Base-by-base conservation (phyloP, 2,113 vertebrate genomes). In the Tachycineta bicolor region DNA sequence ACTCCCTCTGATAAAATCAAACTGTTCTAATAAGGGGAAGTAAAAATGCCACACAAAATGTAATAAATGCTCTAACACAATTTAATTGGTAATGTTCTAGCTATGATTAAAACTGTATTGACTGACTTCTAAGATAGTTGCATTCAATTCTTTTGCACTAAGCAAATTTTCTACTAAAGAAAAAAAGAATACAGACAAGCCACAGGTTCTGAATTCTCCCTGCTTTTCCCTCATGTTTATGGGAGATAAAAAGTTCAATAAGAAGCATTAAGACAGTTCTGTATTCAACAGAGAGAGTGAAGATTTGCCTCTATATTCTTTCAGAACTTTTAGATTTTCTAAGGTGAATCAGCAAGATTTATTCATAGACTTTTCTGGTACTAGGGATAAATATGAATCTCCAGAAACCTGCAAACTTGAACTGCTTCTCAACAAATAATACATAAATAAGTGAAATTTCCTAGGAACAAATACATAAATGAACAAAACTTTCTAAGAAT, bases 191-290 rank as follows among this genome's bases (percentile, higher is more conserved):
- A 4, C 22, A 50, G 22, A 29, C 28, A 86, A 69, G 6, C 3
- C 31, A 69, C 18, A 74, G 12, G 3, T 41, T 88, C 6, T 49
- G 12, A 79, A 76, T 47, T 47, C 3, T 25, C 5, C 3, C 23
- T 22, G 12, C 6, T 86, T 5, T 0, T 31, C 20, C 14, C 26
- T 83, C 1, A 1, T 60, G 19, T 47, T 52, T 55, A 8, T 65
- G 10, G 34, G 7, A 59, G 16, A 65, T 16, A 67, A 82, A 88
- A 83, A 65, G 14, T 64, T 41, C 19, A 74, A 23, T 47, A 47
- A 69, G 20, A 23, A 26, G 14, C 20, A 65, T 28, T 43, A 77
- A 59, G 24, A 56, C 21, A 52, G 13, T n/a, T 85, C 52, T 56
- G 4, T 34, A 34, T 52, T 85, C 29, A 85, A 8, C 8, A 74